Percentiles rank a stretch among this genome's conserved stretches.
phyloP scores from a whole-genome alignment of 2,113 vertebrate genomes.

The Pleuronectes platessa region DNA sequence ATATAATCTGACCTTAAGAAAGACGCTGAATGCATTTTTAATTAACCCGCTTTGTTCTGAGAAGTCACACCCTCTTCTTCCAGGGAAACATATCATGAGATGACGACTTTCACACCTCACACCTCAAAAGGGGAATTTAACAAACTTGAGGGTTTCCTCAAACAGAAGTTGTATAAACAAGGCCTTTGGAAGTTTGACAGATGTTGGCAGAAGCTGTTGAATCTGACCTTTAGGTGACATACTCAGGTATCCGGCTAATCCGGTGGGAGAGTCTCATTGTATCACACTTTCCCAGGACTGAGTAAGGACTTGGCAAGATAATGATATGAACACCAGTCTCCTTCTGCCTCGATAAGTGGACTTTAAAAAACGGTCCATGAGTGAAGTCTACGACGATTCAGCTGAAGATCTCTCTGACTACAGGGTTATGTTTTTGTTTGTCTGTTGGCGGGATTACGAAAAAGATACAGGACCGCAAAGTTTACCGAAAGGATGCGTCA shows the following conservation, averaged over 20 bases:
- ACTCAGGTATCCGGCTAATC: constrained; percentile 54
- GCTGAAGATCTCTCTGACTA: no score
- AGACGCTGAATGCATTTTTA: no score
- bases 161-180: constrained; percentile 2
- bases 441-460: no score
- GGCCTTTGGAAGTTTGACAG: constrained; percentile 17
- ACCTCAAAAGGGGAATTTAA: neutral
- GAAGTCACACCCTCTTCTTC: no score
- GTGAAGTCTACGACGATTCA: no score
- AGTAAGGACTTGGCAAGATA: constrained; percentile 3
- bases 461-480: no score
- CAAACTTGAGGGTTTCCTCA: neutral
- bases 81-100: neutral
- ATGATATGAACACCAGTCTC: neutral
- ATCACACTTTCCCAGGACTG: constrained; percentile 50
- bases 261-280: constrained; percentile 33
- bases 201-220: neutral
- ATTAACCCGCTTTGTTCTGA: no score
- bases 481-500: no score
- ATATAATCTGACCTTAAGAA: no score
- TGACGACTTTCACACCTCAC: neutral
- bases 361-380: no score
- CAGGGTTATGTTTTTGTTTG: no score
- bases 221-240: constrained; percentile 34
- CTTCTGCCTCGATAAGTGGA: neutral